Percentiles rank a stretch among this genome's conserved stretches.
Evolutionary conservation across 2,797 vertebrate genomes (phyloP).

Genomic region (Gephyroberyx darwinii): DNA sequence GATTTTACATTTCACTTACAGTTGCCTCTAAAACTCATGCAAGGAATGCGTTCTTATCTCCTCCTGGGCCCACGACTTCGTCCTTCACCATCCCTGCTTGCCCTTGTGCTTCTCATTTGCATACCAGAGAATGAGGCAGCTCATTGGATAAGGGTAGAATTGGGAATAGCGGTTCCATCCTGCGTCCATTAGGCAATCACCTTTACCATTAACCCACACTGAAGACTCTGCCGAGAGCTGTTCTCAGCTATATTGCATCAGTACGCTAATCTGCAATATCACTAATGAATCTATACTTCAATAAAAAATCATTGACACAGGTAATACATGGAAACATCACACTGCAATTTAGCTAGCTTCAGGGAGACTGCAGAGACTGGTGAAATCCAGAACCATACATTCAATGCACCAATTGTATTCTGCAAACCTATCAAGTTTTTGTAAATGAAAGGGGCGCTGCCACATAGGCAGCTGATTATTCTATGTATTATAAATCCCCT

Average conservation of each 20-base stretch:
- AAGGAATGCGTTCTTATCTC: slow-evolving; percentile 51
- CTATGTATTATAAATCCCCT: neutral
- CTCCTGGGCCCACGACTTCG: slow-evolving; percentile 46
- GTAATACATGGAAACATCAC: neutral
- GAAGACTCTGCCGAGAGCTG: slow-evolving; percentile 30
- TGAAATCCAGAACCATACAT: neutral
- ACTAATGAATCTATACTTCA: neutral
- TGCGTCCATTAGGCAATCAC: slow-evolving; percentile 41
- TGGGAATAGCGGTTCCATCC: slow-evolving; percentile 37
- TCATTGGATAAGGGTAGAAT: slow-evolving; percentile 51
- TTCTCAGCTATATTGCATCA: slow-evolving; percentile 20
- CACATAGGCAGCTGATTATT: slow-evolving; percentile 6
- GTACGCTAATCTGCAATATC: neutral
- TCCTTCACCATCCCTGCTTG: slow-evolving; percentile 60
- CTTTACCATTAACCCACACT: slow-evolving; percentile 44
- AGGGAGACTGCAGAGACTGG: neutral
- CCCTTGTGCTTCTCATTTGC: slow-evolving; percentile 63
- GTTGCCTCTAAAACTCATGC: slow-evolving; percentile 22
- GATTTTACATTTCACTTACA: slow-evolving; percentile 33
- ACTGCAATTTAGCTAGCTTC: neutral
- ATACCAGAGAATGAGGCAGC: slow-evolving; percentile 36
- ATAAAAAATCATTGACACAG: neutral
- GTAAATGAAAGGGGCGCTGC: neutral
- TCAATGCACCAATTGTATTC: neutral
- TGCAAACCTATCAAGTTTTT: neutral